These are phyloP conservation scores for Rhyacophila evoluta DNA, from an alignment of 2,888 invertebrate species.

Conservation along the genomic window DNA sequence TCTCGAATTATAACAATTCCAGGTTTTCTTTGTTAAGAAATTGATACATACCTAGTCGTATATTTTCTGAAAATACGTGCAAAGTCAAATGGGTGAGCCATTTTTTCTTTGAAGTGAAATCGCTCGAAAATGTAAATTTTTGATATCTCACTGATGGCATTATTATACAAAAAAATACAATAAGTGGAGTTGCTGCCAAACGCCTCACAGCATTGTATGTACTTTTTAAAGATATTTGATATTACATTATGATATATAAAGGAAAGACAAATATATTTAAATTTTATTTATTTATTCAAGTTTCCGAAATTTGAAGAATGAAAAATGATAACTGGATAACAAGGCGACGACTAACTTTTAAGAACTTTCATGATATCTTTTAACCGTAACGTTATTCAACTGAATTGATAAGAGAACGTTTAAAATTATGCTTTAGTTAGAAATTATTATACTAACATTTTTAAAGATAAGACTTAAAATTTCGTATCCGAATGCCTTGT, in stretches of 20 bases:
- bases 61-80: neutral
- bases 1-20: neutral
- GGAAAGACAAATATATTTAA: neutral
- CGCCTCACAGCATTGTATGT: neutral
- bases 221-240: neutral
- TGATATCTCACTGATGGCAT: slow-evolving; percentile 29
- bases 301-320: neutral
- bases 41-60: slow-evolving; percentile 12
- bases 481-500: no score
- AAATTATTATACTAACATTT: no score
- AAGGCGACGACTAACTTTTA: no score
- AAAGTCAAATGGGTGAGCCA: slow-evolving; percentile 10
- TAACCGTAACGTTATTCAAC: no score
- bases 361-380: no score
- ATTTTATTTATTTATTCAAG: neutral
- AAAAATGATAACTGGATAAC: neutral
- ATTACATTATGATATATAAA: neutral
- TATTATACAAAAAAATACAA: slow-evolving; percentile 32
- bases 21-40: slow-evolving; percentile 3
- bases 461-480: no score
- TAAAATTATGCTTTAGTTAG: no score
- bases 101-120: slow-evolving; percentile 24
- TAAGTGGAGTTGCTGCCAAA: slow-evolving; percentile 4
- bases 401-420: no score
- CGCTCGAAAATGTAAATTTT: slow-evolving; percentile 28